Conservation (phyloP, 2,888 invertebrate genomes). For the Rutpela maculata region DNA sequence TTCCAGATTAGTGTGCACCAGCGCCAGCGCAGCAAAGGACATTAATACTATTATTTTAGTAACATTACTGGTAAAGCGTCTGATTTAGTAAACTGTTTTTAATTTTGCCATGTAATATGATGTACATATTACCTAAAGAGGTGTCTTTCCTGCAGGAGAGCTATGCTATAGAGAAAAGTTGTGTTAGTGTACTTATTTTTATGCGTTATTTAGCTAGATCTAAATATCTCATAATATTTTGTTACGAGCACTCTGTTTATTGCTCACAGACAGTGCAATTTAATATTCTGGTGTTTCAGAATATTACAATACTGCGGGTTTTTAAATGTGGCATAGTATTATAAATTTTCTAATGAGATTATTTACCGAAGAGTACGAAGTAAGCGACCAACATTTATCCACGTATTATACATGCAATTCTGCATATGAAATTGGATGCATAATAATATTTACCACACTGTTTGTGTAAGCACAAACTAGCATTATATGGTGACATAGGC, state of each 20-base stretch:
- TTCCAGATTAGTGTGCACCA: no score
- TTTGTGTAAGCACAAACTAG: constrained; percentile 30
- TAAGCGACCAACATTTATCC: constrained; percentile 18
- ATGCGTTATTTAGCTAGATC: background rate
- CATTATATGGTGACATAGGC: background rate
- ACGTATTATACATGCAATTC: constrained; percentile 25
- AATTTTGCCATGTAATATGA: no score
- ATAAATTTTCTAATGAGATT: constrained; percentile 4
- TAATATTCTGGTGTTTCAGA: background rate
- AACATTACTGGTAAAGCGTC: no score
- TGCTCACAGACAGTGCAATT: background rate
- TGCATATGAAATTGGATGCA: constrained; percentile 20
- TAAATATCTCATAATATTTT: no score
- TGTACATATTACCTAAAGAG: no score
- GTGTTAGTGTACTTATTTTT: background rate
- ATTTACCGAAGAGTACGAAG: background rate
- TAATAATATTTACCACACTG: constrained; percentile 12
- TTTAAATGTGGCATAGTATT: background rate
- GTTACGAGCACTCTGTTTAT: no score
- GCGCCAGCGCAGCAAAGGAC: no score
- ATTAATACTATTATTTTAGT: no score
- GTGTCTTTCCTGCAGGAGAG: no score
- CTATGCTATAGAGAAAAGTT: background rate
- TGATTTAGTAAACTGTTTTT: no score
- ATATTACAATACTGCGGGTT: background rate